phyloP scores from a whole-genome alignment of 2,113 vertebrate genomes.

The Epinephelus cyanopodus region DNA sequence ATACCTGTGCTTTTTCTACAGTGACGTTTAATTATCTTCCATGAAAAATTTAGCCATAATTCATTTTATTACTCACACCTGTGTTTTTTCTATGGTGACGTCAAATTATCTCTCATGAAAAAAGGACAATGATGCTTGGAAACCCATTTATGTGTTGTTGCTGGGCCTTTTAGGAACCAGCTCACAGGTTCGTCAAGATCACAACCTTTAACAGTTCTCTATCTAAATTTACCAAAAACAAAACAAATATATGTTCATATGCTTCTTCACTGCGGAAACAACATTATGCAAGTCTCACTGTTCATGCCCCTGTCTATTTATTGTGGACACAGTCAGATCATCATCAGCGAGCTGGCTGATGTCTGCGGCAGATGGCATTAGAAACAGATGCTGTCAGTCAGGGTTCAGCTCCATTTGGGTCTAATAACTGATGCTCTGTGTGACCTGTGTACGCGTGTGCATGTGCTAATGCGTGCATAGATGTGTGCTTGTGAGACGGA shows the following conservation, averaged over 20 bases:
- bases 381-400: constrained; percentile 71
- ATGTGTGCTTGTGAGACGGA: not conserved
- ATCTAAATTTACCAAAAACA: not conserved
- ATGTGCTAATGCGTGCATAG: constrained; percentile 10
- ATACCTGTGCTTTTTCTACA: too few relatives aligned
- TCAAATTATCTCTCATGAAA: not conserved
- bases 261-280: not conserved
- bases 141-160: not conserved
- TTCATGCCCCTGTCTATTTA: constrained; percentile 8
- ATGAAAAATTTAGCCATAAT: not conserved
- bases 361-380: constrained; percentile 69
- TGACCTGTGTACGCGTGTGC: constrained; percentile 51
- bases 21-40: too few relatives aligned
- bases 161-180: not conserved
- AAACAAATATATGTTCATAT: not conserved
- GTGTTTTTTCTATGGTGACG: too few relatives aligned
- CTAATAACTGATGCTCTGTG: constrained; percentile 60
- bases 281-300: constrained; percentile 1
- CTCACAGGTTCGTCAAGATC: not conserved
- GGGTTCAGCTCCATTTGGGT: constrained; percentile 65
- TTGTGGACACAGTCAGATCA: constrained; percentile 6
- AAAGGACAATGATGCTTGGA: not conserved
- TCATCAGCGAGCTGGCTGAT: constrained; percentile 34
- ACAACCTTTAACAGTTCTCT: not conserved
- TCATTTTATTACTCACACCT: not conserved